These are phyloP conservation scores for Mycalesis mineus DNA, from an alignment of 2,888 invertebrate species.

Conservation along the genomic window DNA sequence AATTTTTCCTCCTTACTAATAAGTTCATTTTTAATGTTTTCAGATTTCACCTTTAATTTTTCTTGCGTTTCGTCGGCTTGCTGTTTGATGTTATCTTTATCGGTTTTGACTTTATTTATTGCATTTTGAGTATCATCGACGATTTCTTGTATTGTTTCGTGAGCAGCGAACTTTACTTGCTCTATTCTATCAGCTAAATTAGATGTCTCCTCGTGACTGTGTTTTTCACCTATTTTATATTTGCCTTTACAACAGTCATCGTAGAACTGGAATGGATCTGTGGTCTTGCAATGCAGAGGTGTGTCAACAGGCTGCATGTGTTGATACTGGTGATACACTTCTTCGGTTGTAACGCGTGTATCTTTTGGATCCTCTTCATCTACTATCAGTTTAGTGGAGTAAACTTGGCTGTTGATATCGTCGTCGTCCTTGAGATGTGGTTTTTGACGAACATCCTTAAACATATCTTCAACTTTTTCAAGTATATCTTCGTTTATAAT, in stretches of 20 bases:
- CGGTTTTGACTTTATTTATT: conserved; percentile 53
- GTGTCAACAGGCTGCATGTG: conserved; percentile 71
- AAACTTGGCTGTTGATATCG: conserved; percentile 54
- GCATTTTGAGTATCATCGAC: conserved; percentile 50
- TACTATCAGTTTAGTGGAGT: conserved; percentile 64
- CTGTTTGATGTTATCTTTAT: conserved; percentile 58
- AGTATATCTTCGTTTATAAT: conserved; percentile 68
- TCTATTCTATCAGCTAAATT: conserved; percentile 64
- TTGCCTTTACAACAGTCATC: conserved; percentile 61
- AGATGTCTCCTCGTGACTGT: conserved; percentile 67
- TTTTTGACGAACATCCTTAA: conserved; percentile 62
- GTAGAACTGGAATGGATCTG: conserved; percentile 63
- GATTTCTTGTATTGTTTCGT: conserved; percentile 57
- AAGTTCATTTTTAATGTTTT: conserved; percentile 43
- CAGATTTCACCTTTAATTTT: conserved; percentile 45
- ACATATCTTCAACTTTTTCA: conserved; percentile 75
- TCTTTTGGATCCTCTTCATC: conserved; percentile 55
- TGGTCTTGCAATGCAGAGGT: conserved; percentile 46
- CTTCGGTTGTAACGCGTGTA: conserved; percentile 47
- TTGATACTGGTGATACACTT: conserved; percentile 62
- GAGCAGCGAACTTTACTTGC: conserved; percentile 61
- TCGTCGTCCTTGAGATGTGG: conserved; percentile 57
- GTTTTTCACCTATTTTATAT: conserved; percentile 56
- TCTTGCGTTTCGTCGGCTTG: conserved; percentile 47
- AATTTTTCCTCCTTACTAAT: conserved; percentile 45